A percentile compares a stretch with the other conserved stretches of the same genome.
phyloP scores from a whole-genome alignment of 2,113 vertebrate species.

The Dunckerocampus dactyliophorus region DNA sequence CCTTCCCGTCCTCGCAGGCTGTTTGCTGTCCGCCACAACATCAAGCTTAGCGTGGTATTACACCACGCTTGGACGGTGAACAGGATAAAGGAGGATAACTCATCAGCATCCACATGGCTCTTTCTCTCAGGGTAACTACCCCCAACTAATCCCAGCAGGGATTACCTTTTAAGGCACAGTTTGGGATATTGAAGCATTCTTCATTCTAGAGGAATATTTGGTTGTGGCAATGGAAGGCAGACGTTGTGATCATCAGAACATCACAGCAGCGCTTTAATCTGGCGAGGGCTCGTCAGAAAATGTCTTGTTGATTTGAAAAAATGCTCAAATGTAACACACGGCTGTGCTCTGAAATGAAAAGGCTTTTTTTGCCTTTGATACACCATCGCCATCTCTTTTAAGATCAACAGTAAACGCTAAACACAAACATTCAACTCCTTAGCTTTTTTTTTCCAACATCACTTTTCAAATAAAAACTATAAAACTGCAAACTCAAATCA shows the following conservation, averaged over 20 bases:
- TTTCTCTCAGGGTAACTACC: slow-evolving; percentile 58
- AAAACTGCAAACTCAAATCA: no score
- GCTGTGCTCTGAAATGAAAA: no score
- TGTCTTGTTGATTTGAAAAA: no score
- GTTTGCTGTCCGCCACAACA: slow-evolving; percentile 10
- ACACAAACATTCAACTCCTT: no score
- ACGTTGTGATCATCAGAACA: slow-evolving; percentile 23
- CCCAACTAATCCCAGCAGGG: slow-evolving; percentile 51
- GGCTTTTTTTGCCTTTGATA: no score
- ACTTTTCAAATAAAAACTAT: no score
- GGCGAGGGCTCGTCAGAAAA: no score
- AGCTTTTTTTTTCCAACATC: no score
- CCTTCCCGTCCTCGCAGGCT: slow-evolving; percentile 25
- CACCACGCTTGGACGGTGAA: slow-evolving; percentile 48
- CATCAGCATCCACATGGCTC: slow-evolving; percentile 62
- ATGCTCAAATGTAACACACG: no score
- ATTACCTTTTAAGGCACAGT: slow-evolving; percentile 72
- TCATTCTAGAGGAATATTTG: slow-evolving; percentile 16
- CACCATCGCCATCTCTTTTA: no score
- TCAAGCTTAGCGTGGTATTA: slow-evolving; percentile 48
- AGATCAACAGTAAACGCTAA: no score
- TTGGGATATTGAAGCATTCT: slow-evolving; percentile 45
- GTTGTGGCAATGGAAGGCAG: slow-evolving; percentile 14
- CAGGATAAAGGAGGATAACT: slow-evolving; percentile 60
- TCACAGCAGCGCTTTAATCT: slow-evolving; percentile 16